Conservation (phyloP, 1,140 invertebrate genomes). For the Eulimnadia texana region DNA sequence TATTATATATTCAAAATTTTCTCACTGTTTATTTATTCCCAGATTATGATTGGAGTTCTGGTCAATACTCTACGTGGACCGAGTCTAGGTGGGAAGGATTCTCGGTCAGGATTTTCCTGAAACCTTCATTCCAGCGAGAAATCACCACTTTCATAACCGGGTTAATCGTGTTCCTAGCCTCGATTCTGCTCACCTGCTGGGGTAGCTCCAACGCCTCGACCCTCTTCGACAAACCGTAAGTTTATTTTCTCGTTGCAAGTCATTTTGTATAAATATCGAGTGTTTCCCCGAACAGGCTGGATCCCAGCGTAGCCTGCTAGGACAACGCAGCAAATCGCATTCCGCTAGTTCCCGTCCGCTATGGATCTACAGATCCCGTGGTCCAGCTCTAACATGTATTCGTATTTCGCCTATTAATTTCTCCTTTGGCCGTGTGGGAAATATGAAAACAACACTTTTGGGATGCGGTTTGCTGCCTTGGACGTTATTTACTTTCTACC, state of each 20-base stretch:
- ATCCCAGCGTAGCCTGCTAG: conserved; percentile 2
- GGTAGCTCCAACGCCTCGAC: conserved; percentile 44
- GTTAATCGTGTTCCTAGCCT: conserved; percentile 41
- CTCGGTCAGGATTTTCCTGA: conserved; percentile 62
- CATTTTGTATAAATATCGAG: background rate
- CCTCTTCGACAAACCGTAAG: conserved; percentile 35
- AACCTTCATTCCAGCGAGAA: conserved; percentile 53
- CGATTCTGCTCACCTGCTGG: conserved; percentile 52
- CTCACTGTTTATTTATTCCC: conserved; percentile 15
- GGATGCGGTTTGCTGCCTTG: conserved; percentile 16
- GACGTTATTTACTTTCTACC: background rate
- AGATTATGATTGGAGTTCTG: conserved; percentile 68
- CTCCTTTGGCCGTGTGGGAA: background rate
- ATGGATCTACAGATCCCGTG: conserved; percentile 9
- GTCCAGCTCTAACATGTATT: conserved; percentile 4
- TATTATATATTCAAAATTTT: no score
- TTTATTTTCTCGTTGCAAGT: background rate
- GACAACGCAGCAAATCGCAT: conserved; percentile 17
- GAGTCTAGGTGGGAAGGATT: conserved; percentile 71
- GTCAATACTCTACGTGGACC: conserved; percentile 74
- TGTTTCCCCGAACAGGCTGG: background rate
- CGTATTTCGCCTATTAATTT: background rate
- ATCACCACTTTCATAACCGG: conserved; percentile 46
- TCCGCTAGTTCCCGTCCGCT: conserved; percentile 11
- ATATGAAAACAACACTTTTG: background rate